Evolutionary conservation across 2,113 vertebrate species (phyloP).

Genomic region (Miniopterus natalensis): DNA sequence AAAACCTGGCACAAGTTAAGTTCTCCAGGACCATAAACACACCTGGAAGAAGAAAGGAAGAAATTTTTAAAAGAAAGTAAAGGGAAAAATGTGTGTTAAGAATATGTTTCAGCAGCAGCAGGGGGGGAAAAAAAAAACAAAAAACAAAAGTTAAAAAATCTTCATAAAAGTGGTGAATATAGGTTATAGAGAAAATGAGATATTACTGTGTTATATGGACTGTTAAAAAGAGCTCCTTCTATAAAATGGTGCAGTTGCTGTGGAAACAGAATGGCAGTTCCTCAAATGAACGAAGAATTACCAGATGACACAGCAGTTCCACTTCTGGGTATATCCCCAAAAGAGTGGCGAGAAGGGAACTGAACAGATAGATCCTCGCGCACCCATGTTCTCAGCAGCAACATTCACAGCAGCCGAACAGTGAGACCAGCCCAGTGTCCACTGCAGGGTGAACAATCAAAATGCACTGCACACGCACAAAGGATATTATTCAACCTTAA

Average conservation of each 20-base stretch:
- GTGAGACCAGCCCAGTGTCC: not conserved
- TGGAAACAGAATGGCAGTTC: not conserved
- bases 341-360: not conserved
- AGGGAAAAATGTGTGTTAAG: not conserved
- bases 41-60: not conserved
- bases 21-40: not conserved
- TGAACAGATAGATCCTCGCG: not conserved
- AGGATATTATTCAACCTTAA: not conserved
- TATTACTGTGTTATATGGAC: not conserved
- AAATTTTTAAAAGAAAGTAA: not conserved
- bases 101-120: not conserved
- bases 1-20: not conserved
- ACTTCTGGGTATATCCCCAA: not conserved
- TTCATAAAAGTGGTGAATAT: not conserved
- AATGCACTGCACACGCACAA: not conserved
- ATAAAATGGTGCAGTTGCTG: not conserved
- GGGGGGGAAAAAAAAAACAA: not conserved
- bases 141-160: not conserved
- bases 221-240: not conserved
- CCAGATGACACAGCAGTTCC: not conserved
- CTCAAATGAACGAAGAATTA: not conserved
- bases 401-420: not conserved
- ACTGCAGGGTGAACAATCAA: not conserved
- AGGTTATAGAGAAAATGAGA: not conserved
- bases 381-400: fast-evolving